Evolutionary conservation across 2,113 vertebrate genomes (phyloP).

Genomic region (Eulemur rufifrons): DNA sequence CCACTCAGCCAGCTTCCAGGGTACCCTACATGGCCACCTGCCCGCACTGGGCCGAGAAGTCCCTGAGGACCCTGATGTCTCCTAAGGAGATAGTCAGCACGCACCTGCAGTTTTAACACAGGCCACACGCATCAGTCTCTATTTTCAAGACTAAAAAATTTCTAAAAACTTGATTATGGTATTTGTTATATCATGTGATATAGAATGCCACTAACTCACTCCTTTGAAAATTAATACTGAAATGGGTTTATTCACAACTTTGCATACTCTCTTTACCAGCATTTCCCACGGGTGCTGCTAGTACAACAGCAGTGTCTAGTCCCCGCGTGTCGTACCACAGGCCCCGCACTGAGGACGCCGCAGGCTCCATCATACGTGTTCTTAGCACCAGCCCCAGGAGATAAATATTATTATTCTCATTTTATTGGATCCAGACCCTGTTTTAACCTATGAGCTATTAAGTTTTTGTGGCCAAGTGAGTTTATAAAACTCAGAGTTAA

Average conservation of each 20-base stretch:
- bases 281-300: fast-evolving
- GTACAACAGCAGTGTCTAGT: fast-evolving
- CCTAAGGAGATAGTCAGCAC: not conserved
- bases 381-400: not conserved
- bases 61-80: not conserved
- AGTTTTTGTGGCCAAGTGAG: constrained; percentile 59
- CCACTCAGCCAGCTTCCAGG: not conserved
- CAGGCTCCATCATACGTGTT: not conserved
- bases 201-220: not conserved
- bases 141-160: not conserved
- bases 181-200: not conserved
- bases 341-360: fast-evolving
- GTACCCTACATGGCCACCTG: not conserved
- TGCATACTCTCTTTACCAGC: not conserved
- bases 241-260: not conserved
- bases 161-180: not conserved
- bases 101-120: fast-evolving
- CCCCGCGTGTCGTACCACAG: fast-evolving
- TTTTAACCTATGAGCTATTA: constrained; percentile 61
- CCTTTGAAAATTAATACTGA: not conserved
- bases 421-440: constrained; percentile 58
- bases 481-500: constrained; percentile 64
- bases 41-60: not conserved
- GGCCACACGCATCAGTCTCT: not conserved
- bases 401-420: constrained; percentile 14